Conservation (phyloP, 1,140 invertebrate genomes). For the Ostrea edulis region DNA sequence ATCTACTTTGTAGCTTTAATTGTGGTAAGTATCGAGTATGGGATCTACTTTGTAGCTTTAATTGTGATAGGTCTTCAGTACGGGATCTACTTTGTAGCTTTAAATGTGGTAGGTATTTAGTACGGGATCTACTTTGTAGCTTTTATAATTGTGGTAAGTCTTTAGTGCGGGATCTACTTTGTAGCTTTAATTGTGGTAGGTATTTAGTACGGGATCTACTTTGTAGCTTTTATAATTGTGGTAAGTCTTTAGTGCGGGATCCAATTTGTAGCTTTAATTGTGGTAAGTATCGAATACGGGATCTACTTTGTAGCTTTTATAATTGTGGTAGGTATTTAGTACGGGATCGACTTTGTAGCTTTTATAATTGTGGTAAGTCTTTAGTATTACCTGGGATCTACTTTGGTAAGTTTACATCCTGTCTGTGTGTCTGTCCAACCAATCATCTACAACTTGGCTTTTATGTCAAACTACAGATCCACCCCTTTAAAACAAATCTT, state of each 20-base stretch:
- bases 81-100: constrained; percentile 99
- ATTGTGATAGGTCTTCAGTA: constrained; percentile 92
- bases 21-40: constrained; percentile 91
- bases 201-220: constrained; percentile 93
- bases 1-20: constrained; percentile 99
- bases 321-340: constrained; percentile 92
- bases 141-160: too few species aligned
- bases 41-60: constrained; percentile 99
- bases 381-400: too few species aligned
- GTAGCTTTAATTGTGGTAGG: constrained; percentile 99
- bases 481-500: too few species aligned
- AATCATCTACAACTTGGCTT: too few species aligned
- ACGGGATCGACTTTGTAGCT: too few species aligned
- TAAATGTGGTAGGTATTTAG: constrained; percentile 94
- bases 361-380: too few species aligned
- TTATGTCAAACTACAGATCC: not conserved
- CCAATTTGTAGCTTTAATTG: constrained; percentile 99
- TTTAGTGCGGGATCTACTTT: constrained; percentile 99
- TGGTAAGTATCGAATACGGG: constrained; percentile 92
- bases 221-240: constrained; percentile 99
- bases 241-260: constrained; percentile 92
- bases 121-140: too few species aligned
- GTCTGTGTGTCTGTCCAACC: not conserved
- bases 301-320: constrained; percentile 99
- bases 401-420: constrained; percentile 89